Evolutionary conservation across 2,113 vertebrate genomes (phyloP).

Genomic region (Xenopus borealis): DNA sequence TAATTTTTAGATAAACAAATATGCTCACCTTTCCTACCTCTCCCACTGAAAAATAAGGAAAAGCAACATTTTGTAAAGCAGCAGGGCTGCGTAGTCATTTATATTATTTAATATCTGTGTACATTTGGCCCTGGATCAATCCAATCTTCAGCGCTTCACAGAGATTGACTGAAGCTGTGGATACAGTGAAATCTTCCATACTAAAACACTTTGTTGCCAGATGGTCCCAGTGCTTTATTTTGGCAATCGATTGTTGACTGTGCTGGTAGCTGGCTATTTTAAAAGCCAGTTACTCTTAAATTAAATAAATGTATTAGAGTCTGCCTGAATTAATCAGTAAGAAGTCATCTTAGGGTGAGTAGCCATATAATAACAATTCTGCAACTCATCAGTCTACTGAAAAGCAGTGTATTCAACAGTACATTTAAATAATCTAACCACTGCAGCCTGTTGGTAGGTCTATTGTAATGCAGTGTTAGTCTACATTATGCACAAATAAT

Average conservation of each 20-base stretch:
- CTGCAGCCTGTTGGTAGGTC: too few relatives aligned
- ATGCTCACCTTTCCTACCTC: neutral
- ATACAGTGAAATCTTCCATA: neutral
- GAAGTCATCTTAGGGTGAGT: neutral
- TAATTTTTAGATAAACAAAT: neutral
- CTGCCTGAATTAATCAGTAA: slow-evolving; percentile 1
- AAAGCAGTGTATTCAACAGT: too few relatives aligned
- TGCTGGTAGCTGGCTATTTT: slow-evolving; percentile 4
- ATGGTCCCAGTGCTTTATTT: slow-evolving; percentile 5
- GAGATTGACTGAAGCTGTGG: neutral
- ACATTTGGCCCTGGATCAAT: neutral
- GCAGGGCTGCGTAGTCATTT: neutral
- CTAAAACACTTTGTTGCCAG: neutral
- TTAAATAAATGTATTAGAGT: slow-evolving; percentile 8
- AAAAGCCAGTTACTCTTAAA: neutral
- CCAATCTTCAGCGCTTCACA: neutral
- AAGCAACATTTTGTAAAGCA: neutral
- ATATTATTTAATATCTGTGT: slow-evolving; percentile 1
- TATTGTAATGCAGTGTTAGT: too few relatives aligned
- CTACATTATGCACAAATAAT: too few relatives aligned
- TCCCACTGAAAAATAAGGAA: neutral
- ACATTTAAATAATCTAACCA: too few relatives aligned
- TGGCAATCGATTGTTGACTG: neutral
- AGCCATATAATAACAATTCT: neutral
- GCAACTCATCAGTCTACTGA: neutral